A percentile compares a stretch with the other conserved stretches of the same genome.
phyloP scores from a whole-genome alignment of 2,797 vertebrate genomes.

The Dicrostonyx torquatus region DNA sequence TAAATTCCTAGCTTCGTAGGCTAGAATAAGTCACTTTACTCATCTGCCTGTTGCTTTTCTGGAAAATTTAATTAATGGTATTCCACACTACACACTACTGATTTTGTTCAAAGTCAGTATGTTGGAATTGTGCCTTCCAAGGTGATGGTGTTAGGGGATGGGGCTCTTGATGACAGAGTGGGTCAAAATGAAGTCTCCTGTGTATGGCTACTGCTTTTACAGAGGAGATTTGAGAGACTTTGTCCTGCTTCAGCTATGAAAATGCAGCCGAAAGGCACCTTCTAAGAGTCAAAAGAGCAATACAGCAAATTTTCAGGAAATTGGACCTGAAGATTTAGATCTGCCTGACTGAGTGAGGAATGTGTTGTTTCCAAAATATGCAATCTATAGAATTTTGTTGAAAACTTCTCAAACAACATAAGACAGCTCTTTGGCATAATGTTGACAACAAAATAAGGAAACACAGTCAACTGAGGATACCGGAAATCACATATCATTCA shows the following conservation, averaged over 20 bases:
- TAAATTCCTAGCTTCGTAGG: background rate
- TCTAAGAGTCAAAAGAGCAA: background rate
- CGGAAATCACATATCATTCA: background rate
- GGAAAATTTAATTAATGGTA: background rate
- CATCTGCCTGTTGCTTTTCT: background rate
- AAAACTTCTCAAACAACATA: background rate
- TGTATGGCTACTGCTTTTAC: too few relatives aligned
- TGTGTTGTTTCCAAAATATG: background rate
- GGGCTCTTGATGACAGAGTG: background rate
- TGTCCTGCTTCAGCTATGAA: background rate
- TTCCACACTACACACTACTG: background rate
- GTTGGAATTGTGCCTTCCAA: background rate
- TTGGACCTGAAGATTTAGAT: background rate
- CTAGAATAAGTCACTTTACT: background rate
- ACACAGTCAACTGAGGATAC: background rate
- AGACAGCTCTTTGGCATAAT: background rate
- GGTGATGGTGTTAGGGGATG: background rate
- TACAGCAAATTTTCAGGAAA: background rate
- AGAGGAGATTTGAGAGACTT: background rate
- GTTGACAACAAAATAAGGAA: constrained; percentile 5
- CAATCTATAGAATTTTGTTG: background rate
- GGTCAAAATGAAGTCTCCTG: background rate
- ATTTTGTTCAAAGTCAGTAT: background rate
- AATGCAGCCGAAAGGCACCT: background rate
- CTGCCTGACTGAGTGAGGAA: background rate